These are phyloP conservation scores for Rana temporaria DNA, from an alignment of 2,113 vertebrate genomes.

Conservation along the genomic window DNA sequence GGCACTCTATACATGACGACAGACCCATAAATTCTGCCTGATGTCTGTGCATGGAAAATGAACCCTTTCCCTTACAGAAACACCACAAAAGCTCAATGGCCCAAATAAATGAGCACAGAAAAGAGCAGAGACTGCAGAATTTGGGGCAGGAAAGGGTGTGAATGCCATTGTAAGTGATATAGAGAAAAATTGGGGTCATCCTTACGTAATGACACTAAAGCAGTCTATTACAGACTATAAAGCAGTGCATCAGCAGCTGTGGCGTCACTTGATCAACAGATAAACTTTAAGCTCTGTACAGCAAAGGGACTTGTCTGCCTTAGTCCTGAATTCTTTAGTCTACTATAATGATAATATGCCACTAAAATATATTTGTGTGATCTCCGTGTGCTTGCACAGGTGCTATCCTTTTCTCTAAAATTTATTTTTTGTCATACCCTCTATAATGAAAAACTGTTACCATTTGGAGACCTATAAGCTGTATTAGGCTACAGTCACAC, in stretches of 20 bases:
- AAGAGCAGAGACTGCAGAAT: background rate
- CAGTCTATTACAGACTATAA: slow-evolving; percentile 35
- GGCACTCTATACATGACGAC: slow-evolving; percentile 29
- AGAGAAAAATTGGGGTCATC: slow-evolving; percentile 28
- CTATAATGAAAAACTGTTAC: no score
- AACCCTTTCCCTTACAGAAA: slow-evolving; percentile 34
- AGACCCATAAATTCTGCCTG: slow-evolving; percentile 49
- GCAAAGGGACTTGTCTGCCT: background rate
- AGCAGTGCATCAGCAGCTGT: background rate
- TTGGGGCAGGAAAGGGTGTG: slow-evolving; percentile 13
- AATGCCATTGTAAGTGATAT: background rate
- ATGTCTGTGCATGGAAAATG: slow-evolving; percentile 46
- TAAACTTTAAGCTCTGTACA: background rate
- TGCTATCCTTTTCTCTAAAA: no score
- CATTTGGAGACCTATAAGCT: no score
- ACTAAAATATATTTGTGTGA: no score
- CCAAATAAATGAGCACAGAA: background rate
- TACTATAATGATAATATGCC: no score
- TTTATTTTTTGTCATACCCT: no score
- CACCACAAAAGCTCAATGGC: slow-evolving; percentile 7
- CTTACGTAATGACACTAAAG: background rate
- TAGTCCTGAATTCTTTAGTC: no score
- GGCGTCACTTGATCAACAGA: slow-evolving; percentile 11
- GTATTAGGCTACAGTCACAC: no score
- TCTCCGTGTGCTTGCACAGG: no score